A percentile compares a stretch with the other conserved stretches of the same genome.
phyloP scores from a whole-genome alignment of 2,113 vertebrate species.

The Thunnus maccoyii region DNA sequence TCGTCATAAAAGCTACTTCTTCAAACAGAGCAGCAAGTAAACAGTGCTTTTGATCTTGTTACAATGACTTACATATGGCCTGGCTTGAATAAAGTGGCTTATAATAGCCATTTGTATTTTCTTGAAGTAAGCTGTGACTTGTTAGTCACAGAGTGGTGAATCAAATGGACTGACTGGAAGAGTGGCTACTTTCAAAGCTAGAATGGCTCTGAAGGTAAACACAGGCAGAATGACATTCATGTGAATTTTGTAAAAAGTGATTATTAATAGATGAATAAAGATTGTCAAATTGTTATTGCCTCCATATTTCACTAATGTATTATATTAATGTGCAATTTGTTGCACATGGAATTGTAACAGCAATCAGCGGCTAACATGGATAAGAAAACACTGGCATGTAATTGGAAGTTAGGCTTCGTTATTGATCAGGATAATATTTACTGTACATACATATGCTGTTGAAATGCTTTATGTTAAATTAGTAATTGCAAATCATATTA shows the following conservation, averaged over 20 bases:
- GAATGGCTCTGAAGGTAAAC: background rate
- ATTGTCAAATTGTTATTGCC: slow-evolving; percentile 38
- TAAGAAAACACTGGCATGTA: background rate
- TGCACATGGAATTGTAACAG: background rate
- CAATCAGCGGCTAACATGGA: background rate
- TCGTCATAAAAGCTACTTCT: slow-evolving; percentile 17
- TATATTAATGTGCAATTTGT: background rate
- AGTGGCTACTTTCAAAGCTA: slow-evolving; percentile 15
- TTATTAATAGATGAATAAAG: slow-evolving; percentile 73
- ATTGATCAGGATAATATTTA: background rate
- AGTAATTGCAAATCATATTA: background rate
- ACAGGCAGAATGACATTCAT: slow-evolving; percentile 17
- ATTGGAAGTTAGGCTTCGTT: background rate
- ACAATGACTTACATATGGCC: slow-evolving; percentile 22
- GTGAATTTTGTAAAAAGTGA: slow-evolving; percentile 80
- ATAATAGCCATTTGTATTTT: background rate
- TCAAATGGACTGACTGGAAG: slow-evolving; percentile 33
- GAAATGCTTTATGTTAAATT: background rate
- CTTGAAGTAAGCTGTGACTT: slow-evolving; percentile 14
- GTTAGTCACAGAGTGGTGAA: background rate
- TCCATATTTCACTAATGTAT: slow-evolving; percentile 17
- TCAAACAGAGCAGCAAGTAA: slow-evolving; percentile 6
- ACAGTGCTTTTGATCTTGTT: slow-evolving; percentile 38
- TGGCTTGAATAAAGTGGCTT: slow-evolving; percentile 29
- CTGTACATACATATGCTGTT: background rate